These are phyloP conservation scores for Melanogrammus aeglefinus DNA, from an alignment of 2,797 vertebrate genomes.

Conservation along the genomic window DNA sequence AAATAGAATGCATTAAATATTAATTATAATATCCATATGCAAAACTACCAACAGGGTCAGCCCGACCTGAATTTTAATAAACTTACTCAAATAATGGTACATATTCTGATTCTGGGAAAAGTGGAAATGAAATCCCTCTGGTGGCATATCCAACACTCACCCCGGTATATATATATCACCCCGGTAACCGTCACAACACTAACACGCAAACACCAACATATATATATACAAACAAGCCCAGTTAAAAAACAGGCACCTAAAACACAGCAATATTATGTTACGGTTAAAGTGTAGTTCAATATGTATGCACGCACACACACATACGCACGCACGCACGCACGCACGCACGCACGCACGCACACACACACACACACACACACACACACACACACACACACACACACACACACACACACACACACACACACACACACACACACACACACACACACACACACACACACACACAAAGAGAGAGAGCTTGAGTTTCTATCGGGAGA, in stretches of 20 bases:
- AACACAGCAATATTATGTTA: no score
- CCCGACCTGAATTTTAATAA: no score
- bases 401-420: slow-evolving; percentile 7
- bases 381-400: not conserved
- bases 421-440: slow-evolving; percentile 20
- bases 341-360: slow-evolving; percentile 4
- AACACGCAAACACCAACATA: not conserved
- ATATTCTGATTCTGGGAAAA: no score
- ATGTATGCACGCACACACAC: slow-evolving; percentile 14
- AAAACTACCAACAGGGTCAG: no score
- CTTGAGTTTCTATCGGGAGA: slow-evolving; percentile 18
- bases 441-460: slow-evolving; percentile 7
- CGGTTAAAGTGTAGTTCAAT: not conserved
- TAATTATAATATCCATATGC: no score
- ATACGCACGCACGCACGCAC: not conserved
- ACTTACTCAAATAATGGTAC: no score
- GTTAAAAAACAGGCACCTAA: not conserved
- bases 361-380: slow-evolving; percentile 18
- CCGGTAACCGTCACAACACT: no score
- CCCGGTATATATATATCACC: no score
- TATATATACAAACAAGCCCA: not conserved
- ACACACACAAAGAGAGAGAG: slow-evolving; percentile 30
- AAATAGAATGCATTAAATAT: no score
- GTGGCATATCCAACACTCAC: no score
- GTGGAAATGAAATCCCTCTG: no score